These are phyloP conservation scores for Drosophila barbarae DNA, from an alignment of 2,888 invertebrate genomes.

Conservation along the genomic window DNA sequence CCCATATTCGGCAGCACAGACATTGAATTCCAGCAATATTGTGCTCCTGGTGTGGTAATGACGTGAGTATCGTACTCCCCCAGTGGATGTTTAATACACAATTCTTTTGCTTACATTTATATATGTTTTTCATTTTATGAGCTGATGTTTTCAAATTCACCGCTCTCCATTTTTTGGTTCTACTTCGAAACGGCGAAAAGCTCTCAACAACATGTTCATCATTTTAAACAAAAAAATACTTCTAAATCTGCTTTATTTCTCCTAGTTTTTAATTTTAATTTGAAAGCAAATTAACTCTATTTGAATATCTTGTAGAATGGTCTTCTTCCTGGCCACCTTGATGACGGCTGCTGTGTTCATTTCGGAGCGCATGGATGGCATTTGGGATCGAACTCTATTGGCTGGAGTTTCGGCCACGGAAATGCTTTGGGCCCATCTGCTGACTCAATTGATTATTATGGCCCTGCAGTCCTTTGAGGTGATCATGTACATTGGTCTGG, in stretches of 20 bases:
- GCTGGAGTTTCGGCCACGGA: constrained; percentile 91
- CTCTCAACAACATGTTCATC: neutral
- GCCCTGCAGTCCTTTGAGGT: constrained; percentile 84
- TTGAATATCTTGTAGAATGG: constrained; percentile 82
- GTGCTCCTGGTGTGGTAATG: constrained; percentile 91
- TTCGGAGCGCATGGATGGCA: constrained; percentile 89
- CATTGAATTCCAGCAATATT: constrained; percentile 88
- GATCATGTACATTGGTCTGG: constrained; percentile 78
- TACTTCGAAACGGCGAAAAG: neutral
- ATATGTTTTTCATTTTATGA: constrained; percentile 16
- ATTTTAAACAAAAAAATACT: neutral
- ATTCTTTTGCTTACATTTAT: constrained; percentile 1
- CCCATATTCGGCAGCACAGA: constrained; percentile 86
- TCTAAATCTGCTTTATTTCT: neutral
- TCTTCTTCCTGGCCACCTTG: constrained; percentile 91
- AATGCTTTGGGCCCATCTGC: constrained; percentile 89
- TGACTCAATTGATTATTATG: constrained; percentile 87
- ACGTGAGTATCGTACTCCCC: constrained; percentile 83
- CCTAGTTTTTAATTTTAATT: neutral
- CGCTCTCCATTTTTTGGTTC: constrained; percentile 8
- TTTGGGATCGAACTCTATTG: constrained; percentile 92
- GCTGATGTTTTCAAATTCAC: constrained; percentile 15
- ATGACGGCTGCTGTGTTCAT: constrained; percentile 91
- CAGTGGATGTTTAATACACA: neutral
- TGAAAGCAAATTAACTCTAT: neutral